Conservation (phyloP, 1,140 invertebrate genomes). For the Ylistrum balloti region DNA sequence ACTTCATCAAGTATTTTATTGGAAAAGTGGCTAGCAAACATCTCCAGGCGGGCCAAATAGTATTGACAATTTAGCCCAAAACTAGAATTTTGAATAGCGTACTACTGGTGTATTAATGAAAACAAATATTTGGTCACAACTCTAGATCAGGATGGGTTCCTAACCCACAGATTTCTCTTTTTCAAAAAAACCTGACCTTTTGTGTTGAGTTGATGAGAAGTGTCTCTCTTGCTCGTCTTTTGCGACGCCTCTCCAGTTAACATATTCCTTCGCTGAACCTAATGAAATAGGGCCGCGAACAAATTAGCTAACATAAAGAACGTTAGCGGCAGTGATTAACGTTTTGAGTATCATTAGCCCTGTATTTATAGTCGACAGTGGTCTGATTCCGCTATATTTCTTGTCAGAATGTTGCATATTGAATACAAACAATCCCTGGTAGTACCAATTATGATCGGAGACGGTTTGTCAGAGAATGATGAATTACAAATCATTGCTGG, state of each 20-base stretch:
- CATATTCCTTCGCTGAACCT: conserved; percentile 53
- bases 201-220: conserved; percentile 52
- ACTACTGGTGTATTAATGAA: conserved; percentile 57
- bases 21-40: conserved; percentile 57
- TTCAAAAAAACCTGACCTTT: conserved; percentile 58
- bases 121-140: conserved; percentile 63
- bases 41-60: conserved; percentile 44
- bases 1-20: conserved; percentile 62
- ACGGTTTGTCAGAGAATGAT: conserved; percentile 61
- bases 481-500: conserved; percentile 57
- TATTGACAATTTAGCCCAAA: conserved; percentile 59
- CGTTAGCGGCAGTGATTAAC: conserved; percentile 51
- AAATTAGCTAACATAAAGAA: conserved; percentile 61
- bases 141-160: conserved; percentile 54
- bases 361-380: conserved; percentile 50
- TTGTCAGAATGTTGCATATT: conserved; percentile 61
- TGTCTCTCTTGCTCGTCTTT: conserved; percentile 48
- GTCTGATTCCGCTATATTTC: conserved; percentile 57
- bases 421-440: conserved; percentile 59
- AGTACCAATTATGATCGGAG: conserved; percentile 57
- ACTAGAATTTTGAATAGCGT: conserved; percentile 61
- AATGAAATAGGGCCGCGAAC: conserved; percentile 58
- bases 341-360: conserved; percentile 60
- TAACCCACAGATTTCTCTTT: conserved; percentile 61
- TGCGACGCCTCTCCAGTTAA: conserved; percentile 42